Percentiles rank a stretch among this genome's conserved stretches.
phyloP scores from a whole-genome alignment of 2,888 invertebrate genomes.

The Hirtodrosophila confusa region DNA sequence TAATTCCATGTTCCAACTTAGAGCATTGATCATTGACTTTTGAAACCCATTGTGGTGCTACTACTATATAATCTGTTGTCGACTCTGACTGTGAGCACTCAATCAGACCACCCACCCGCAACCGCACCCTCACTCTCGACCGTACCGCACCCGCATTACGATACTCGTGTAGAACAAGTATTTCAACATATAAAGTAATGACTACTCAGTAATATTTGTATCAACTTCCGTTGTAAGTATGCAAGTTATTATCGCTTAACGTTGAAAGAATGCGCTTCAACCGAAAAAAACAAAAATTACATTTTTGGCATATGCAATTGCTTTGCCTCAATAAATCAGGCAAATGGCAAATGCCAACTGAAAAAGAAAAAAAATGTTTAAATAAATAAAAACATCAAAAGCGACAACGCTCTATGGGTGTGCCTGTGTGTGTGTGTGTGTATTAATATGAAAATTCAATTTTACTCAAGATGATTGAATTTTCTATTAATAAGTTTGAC shows the following conservation, averaged over 20 bases:
- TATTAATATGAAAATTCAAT: conserved; percentile 68
- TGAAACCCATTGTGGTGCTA: conserved; percentile 17
- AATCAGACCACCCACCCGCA: conserved; percentile 32
- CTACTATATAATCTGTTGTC: conserved; percentile 1
- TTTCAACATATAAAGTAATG: conserved; percentile 16
- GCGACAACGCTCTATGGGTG: conserved; percentile 45
- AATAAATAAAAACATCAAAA: conserved; percentile 64
- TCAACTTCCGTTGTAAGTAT: conserved; percentile 60
- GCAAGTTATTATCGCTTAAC: conserved; percentile 44
- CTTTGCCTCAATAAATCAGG: conserved; percentile 17
- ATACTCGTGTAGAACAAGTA: conserved; percentile 41
- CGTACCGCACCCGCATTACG: conserved; percentile 16
- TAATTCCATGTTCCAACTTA: conserved; percentile 2
- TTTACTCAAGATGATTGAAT: conserved; percentile 76
- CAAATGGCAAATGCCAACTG: conserved; percentile 31
- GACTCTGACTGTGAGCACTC: conserved; percentile 23
- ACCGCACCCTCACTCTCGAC: not conserved
- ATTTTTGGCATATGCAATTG: conserved; percentile 40
- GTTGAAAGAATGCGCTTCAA: conserved; percentile 22
- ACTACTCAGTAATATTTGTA: conserved; percentile 33
- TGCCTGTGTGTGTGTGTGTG: conserved; percentile 18
- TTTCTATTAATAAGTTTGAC: conserved; percentile 78
- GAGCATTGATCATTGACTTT: conserved; percentile 18
- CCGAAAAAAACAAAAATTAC: not conserved
- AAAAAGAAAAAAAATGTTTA: conserved; percentile 11